These are phyloP conservation scores for Diarsia dahlii DNA, from an alignment of 2,888 invertebrate species.

Conservation along the genomic window DNA sequence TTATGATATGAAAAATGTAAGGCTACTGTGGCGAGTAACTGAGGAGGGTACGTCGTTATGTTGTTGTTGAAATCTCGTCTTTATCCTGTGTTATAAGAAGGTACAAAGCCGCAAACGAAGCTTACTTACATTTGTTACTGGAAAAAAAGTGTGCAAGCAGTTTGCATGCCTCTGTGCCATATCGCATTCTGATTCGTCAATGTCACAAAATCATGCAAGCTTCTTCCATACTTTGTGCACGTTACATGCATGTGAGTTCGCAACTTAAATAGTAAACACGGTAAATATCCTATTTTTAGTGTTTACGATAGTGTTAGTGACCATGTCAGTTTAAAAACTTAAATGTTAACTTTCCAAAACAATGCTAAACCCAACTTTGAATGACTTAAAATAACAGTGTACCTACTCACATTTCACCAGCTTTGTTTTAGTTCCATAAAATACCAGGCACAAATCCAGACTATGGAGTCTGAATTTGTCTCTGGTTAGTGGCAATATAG, in stretches of 20 bases:
- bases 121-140: background rate
- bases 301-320: no score
- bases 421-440: background rate
- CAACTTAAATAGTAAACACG: background rate
- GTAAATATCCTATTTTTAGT: no score
- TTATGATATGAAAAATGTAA: conserved; percentile 56
- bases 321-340: no score
- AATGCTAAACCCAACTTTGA: background rate
- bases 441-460: background rate
- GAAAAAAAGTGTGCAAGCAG: background rate
- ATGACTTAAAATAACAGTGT: background rate
- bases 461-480: background rate
- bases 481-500: no score
- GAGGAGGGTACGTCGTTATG: conserved; percentile 9
- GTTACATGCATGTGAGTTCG: background rate
- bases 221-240: background rate
- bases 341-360: background rate
- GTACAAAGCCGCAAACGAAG: background rate
- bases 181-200: background rate
- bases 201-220: background rate
- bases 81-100: background rate
- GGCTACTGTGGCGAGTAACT: conserved; percentile 6
- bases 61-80: conserved; percentile 5
- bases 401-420: background rate
- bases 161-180: background rate